Conservation (phyloP, 2,113 vertebrate species). For the Erinaceus europaeus region DNA sequence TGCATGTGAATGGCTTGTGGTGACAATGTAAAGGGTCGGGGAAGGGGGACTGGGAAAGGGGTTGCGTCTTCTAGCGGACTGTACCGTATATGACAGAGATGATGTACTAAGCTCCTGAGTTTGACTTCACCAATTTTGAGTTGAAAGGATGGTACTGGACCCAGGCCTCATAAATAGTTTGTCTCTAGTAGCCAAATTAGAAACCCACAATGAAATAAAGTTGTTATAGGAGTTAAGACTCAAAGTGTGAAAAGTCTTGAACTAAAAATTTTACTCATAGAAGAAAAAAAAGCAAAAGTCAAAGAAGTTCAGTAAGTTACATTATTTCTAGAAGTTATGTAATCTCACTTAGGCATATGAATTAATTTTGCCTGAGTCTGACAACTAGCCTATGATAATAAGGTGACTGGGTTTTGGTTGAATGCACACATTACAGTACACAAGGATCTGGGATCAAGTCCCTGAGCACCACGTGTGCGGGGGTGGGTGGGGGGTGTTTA, state of each 20-base stretch:
- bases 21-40: constrained; percentile 89
- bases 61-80: constrained; percentile 86
- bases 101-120: constrained; percentile 89
- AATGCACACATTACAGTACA: no score
- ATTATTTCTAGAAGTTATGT: not conserved
- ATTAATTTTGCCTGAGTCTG: no score
- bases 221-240: not conserved
- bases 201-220: constrained; percentile 40
- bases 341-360: not conserved
- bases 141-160: constrained; percentile 84
- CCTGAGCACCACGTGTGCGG: no score
- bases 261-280: not conserved
- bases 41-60: no score
- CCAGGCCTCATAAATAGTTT: constrained; percentile 81
- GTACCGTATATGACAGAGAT: constrained; percentile 83
- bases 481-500: no score
- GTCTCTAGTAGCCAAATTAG: constrained; percentile 82
- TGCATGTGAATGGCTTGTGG: constrained; percentile 77
- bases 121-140: constrained; percentile 81
- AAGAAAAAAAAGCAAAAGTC: not conserved
- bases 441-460: no score
- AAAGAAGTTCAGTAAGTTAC: not conserved
- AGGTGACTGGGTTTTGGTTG: no score
- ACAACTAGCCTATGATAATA: no score
- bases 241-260: not conserved